These are phyloP conservation scores for Acrocephalus kingi DNA, from an alignment of 2,113 vertebrate species.

Conservation along the genomic window DNA sequence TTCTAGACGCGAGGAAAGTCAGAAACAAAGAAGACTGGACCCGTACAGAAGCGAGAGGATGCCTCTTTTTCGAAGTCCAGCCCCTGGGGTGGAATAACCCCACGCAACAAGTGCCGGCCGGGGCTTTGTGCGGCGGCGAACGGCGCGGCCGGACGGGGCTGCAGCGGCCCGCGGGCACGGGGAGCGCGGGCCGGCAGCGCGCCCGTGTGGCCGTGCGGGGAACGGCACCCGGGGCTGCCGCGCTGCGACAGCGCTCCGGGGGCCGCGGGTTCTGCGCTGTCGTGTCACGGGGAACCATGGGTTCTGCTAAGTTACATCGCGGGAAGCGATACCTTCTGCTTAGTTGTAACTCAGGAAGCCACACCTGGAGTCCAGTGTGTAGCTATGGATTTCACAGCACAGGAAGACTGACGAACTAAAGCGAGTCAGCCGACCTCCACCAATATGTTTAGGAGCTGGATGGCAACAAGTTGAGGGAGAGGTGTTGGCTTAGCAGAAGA, in stretches of 20 bases:
- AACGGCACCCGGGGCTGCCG: not conserved
- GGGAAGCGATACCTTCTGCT: accelerated
- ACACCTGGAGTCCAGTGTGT: too few relatives aligned
- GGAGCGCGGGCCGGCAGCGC: not conserved
- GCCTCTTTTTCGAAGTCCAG: not conserved
- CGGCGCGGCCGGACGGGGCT: too few relatives aligned
- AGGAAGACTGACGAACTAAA: not conserved
- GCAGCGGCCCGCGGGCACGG: too few relatives aligned
- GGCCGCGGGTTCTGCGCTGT: accelerated
- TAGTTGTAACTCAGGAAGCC: not conserved
- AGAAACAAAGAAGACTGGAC: not conserved
- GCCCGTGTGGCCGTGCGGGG: accelerated
- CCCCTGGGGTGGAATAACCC: not conserved
- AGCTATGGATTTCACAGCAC: not conserved
- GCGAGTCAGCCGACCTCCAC: not conserved
- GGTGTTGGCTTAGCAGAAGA: not conserved
- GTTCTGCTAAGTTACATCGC: accelerated
- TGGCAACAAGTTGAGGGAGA: not conserved
- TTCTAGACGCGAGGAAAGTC: not conserved
- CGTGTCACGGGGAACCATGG: accelerated
- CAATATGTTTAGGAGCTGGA: too few relatives aligned
- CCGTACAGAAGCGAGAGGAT: not conserved
- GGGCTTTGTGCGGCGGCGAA: accelerated
- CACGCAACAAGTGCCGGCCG: accelerated
- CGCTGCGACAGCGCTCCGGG: accelerated